Evolutionary conservation across 1,140 invertebrate genomes (phyloP), one percentile per base, ranked within the genome.

Genomic region (Neotoxoptera formosana): DNA sequence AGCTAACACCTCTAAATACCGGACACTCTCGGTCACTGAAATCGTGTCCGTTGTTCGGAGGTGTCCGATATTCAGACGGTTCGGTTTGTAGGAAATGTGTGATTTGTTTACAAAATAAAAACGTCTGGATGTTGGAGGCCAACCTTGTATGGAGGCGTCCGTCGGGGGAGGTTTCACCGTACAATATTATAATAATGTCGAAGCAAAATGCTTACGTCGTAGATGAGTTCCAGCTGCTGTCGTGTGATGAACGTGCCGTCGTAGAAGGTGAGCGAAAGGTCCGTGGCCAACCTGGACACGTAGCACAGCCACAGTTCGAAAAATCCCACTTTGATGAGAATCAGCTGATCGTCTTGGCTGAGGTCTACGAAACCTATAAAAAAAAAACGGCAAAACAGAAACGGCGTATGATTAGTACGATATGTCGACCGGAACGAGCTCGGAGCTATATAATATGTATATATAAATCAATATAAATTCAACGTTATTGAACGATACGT

Each of bases 301-400:
- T 99, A 97, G 90, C 97, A 97, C 93, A 99, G 96, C 99, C 99
- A 99, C 90, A 99, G 97, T 96, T 99, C 99, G 95, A 99, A 99
- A 96, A 99, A 99, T 60, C 98, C 98, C 94, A 98, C 96, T 96
- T 99, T 99, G 94, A 99, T 98, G 81, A 99, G 96, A 94, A 99
- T 98, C 91, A 99, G 96, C 95, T 99, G 98, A 95, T 99, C 98
- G 94, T 99, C 98, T 95, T 99, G 98, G 41, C 97, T 97, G 91
- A 99, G 96, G 90, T 97, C 97, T 94, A 97, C 96, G 95, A 99
- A 99, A 94, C 98, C 96, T 96, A 94, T 47, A 94, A 93, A 6
- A 11, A 93, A 6, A 11, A 76, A 67, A 76, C 17, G 47, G 8
- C 87, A 87, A 93, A 93, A 94, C 51, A 36, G 11, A 60, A 76